Conservation (phyloP, 2,113 vertebrate genomes). For the Malurus elegans region DNA sequence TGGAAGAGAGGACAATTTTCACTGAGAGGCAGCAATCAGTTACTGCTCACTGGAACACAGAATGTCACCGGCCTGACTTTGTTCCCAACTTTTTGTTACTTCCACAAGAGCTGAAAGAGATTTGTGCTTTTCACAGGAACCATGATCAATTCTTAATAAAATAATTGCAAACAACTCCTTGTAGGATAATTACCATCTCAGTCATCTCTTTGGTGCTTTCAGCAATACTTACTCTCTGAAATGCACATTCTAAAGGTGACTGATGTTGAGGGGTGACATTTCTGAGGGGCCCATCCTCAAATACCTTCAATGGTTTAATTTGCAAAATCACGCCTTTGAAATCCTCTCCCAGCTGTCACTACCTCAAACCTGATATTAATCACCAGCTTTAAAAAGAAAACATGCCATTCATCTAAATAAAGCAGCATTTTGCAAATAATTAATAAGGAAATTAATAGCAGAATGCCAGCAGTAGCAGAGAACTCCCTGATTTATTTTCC, state of each 20-base stretch:
- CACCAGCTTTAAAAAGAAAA: background rate
- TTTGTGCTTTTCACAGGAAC: background rate
- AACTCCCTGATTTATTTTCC: background rate
- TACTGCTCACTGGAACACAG: background rate
- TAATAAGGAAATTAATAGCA: background rate
- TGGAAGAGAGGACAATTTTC: background rate
- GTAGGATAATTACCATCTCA: background rate
- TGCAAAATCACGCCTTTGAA: background rate
- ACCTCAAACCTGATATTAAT: background rate
- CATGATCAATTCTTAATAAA: background rate
- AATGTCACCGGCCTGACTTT: background rate
- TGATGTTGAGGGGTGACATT: background rate
- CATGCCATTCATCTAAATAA: background rate
- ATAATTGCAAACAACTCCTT: background rate
- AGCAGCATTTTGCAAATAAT: background rate
- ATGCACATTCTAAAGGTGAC: background rate
- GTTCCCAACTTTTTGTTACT: background rate
- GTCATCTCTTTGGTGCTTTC: background rate
- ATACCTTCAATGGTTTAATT: background rate
- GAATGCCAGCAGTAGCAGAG: background rate
- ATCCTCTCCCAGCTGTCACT: background rate
- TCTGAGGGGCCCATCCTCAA: background rate
- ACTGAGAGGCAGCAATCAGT: background rate
- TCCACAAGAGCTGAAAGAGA: background rate
- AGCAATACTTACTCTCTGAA: background rate